Evolutionary conservation across 2,888 invertebrate genomes (phyloP).

Genomic region (Celastrina argiolus): DNA sequence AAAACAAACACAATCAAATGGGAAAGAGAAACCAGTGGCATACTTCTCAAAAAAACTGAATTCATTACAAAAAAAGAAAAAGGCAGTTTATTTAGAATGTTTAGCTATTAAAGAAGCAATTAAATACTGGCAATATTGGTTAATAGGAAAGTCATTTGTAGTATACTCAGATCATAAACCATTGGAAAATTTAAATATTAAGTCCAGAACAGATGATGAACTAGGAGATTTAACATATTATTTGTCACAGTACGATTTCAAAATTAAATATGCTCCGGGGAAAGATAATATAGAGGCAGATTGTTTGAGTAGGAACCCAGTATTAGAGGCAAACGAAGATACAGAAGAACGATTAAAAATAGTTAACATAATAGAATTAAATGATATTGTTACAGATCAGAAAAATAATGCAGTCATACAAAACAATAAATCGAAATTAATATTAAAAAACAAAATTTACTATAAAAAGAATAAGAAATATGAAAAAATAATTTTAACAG

Average conservation of each 20-base stretch:
- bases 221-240: neutral
- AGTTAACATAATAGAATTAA: neutral
- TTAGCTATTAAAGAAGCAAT: too few relatives aligned
- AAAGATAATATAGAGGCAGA: neutral
- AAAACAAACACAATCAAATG: too few relatives aligned
- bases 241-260: neutral
- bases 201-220: neutral
- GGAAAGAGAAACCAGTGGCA: too few relatives aligned
- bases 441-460: neutral
- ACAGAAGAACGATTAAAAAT: neutral
- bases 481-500: constrained; percentile 25
- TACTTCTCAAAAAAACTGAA: neutral
- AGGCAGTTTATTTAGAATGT: too few relatives aligned
- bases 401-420: neutral
- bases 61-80: neutral
- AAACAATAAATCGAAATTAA: neutral
- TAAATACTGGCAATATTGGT: too few relatives aligned
- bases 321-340: neutral
- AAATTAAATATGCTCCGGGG: too few relatives aligned
- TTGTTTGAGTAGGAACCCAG: neutral
- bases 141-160: too few relatives aligned
- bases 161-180: neutral
- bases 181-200: neutral
- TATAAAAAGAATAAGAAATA: neutral
- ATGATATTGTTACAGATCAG: neutral